These are phyloP conservation scores for Thereva unica DNA, from an alignment of 2,888 invertebrate genomes.

Conservation along the genomic window DNA sequence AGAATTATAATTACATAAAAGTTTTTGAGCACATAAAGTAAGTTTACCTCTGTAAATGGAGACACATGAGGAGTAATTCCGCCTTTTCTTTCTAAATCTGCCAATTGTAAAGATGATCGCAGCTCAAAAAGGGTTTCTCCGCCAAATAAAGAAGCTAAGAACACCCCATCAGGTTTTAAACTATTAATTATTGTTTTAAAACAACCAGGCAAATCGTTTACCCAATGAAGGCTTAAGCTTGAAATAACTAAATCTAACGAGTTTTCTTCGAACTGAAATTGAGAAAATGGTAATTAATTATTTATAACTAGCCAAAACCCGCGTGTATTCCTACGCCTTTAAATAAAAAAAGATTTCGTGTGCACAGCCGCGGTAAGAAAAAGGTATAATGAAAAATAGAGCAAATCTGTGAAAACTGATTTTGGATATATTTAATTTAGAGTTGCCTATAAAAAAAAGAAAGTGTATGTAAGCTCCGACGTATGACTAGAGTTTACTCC, in stretches of 20 bases:
- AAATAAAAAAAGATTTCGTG: too few species aligned
- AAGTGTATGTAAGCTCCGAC: too few species aligned
- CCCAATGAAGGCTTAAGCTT: constrained; percentile 91
- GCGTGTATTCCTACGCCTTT: too few species aligned
- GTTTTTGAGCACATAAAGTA: neutral
- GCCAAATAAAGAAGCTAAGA: constrained; percentile 92
- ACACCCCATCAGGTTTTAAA: constrained; percentile 88
- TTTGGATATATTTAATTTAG: too few species aligned
- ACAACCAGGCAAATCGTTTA: constrained; percentile 92
- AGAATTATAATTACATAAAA: constrained; percentile 22
- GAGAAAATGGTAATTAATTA: neutral
- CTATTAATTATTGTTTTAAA: constrained; percentile 70
- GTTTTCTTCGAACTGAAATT: constrained; percentile 68
- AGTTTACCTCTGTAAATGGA: constrained; percentile 78
- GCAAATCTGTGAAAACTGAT: too few species aligned
- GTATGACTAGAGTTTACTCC: too few species aligned
- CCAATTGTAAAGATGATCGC: constrained; percentile 86
- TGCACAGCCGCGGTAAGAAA: too few species aligned
- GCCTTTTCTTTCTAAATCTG: constrained; percentile 88
- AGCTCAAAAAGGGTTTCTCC: constrained; percentile 94
- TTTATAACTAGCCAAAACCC: too few species aligned
- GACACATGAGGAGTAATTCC: constrained; percentile 90
- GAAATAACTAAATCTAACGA: constrained; percentile 88
- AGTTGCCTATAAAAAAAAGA: too few species aligned
- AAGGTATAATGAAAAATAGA: too few species aligned